Evolutionary conservation across 2,888 invertebrate species (phyloP).

Genomic region (Busseola fusca): DNA sequence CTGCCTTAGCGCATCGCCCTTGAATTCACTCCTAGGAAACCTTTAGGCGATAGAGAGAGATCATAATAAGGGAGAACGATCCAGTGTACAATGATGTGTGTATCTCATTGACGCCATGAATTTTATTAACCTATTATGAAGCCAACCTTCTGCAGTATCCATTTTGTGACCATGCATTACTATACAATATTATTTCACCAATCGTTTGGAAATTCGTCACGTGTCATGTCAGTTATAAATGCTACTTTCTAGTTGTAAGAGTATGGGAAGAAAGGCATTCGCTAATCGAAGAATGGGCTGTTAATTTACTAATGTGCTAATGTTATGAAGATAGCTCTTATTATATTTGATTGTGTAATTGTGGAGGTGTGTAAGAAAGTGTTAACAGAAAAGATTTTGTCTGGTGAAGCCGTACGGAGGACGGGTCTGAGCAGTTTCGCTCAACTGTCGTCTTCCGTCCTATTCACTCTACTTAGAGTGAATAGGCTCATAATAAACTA

Average conservation of each 20-base stretch:
- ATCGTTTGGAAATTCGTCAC: slow-evolving; percentile 13
- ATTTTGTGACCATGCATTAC: not conserved
- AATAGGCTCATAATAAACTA: too few species aligned
- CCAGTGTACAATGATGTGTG: not conserved
- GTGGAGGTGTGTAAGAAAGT: slow-evolving; percentile 7
- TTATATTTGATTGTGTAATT: slow-evolving; percentile 35
- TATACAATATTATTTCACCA: slow-evolving; percentile 26
- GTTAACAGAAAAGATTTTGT: slow-evolving; percentile 11
- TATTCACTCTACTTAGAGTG: too few species aligned
- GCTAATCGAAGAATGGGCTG: slow-evolving; percentile 24
- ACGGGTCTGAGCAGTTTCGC: too few species aligned
- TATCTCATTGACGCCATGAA: not conserved
- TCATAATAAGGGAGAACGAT: not conserved
- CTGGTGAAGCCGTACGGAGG: too few species aligned
- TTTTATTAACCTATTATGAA: not conserved
- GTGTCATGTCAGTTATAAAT: slow-evolving; percentile 17
- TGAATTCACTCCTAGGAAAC: not conserved
- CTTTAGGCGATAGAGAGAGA: not conserved
- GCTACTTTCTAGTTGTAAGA: slow-evolving; percentile 36
- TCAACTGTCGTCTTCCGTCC: too few species aligned
- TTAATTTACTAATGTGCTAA: slow-evolving; percentile 23
- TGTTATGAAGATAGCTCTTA: slow-evolving; percentile 15
- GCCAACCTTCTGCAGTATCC: not conserved
- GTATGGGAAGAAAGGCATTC: slow-evolving; percentile 16
- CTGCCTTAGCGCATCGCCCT: too few species aligned